Evolutionary conservation across 2,113 vertebrate species (phyloP).

Genomic region (Bubo scandiacus): DNA sequence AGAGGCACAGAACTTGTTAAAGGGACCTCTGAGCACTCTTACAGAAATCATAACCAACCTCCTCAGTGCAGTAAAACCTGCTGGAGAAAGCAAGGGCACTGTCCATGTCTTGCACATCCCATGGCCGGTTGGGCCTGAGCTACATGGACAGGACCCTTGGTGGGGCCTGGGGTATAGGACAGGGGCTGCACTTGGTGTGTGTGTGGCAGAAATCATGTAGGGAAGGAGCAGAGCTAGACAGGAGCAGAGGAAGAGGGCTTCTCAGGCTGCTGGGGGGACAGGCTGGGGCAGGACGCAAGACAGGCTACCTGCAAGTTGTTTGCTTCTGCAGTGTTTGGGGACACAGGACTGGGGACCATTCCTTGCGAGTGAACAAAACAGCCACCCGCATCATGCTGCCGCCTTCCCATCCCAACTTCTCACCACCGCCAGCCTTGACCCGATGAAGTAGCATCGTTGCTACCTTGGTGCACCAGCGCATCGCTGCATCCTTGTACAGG

Average conservation of each 20-base stretch:
- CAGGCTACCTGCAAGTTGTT: background rate
- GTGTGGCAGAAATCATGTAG: background rate
- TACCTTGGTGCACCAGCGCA: fast-evolving
- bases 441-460: background rate
- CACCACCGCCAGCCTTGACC: background rate
- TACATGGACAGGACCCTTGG: background rate
- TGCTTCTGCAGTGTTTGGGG: background rate
- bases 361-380: background rate
- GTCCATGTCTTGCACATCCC: background rate
- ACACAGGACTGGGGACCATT: background rate
- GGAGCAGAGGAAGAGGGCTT: background rate
- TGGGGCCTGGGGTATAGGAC: background rate
- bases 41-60: background rate
- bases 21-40: background rate
- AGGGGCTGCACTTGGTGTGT: background rate
- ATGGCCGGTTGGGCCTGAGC: background rate
- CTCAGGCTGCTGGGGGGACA: background rate
- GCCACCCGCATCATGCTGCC: background rate
- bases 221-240: background rate
- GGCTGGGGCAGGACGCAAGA: background rate
- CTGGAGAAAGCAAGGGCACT: background rate
- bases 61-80: background rate
- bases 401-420: background rate
- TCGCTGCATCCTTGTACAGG: background rate
- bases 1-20: background rate